phyloP scores from a whole-genome alignment of 1,140 invertebrate species.

The Aphis craccivora region DNA sequence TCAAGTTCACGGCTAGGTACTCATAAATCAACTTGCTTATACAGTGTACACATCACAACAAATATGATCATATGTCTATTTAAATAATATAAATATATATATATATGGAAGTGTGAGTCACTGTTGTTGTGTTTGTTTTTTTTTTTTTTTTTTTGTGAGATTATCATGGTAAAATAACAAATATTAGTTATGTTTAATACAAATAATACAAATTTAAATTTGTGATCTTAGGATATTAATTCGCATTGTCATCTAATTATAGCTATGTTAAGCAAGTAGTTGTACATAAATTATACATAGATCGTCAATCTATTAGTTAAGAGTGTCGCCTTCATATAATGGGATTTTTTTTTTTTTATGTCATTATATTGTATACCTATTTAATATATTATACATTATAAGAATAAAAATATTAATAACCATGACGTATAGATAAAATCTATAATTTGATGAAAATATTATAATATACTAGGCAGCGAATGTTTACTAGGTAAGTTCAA shows the following conservation, averaged over 20 bases:
- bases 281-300: background rate
- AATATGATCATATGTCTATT: background rate
- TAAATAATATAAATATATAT: background rate
- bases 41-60: background rate
- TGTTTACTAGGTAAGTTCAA: background rate
- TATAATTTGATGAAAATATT: background rate
- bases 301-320: background rate
- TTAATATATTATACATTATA: background rate
- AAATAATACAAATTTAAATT: background rate
- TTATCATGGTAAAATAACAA: background rate
- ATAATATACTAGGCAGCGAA: background rate
- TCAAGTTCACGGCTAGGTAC: background rate
- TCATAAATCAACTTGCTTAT: background rate
- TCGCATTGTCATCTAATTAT: background rate
- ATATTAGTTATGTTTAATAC: background rate
- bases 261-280: background rate
- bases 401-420: background rate
- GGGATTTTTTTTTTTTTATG: background rate
- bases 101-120: no score
- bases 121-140: no score
- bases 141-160: background rate
- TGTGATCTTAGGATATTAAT: background rate
- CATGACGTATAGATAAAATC: background rate
- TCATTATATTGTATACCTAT: background rate
- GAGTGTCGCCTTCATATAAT: background rate